These are phyloP conservation scores for Rhagoletis pomonella DNA, from an alignment of 1,140 invertebrate species.

Conservation along the genomic window DNA sequence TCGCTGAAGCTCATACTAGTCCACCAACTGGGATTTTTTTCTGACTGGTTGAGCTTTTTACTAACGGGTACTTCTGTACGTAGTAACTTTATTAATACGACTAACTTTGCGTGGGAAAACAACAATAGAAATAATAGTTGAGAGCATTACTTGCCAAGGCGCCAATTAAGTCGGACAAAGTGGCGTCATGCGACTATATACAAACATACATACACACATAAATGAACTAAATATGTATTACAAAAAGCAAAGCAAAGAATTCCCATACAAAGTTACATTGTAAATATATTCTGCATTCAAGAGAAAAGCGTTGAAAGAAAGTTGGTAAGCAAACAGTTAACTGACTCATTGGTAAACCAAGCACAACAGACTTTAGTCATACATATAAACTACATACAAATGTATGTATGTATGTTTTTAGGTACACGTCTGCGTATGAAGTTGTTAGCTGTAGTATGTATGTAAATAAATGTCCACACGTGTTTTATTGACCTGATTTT, in stretches of 20 bases:
- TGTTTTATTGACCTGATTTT: background rate
- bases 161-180: background rate
- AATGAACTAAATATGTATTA: background rate
- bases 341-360: background rate
- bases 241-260: background rate
- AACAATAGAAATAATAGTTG: background rate
- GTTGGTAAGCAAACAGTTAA: background rate
- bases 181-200: background rate
- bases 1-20: too few relatives aligned
- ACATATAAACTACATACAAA: too few relatives aligned
- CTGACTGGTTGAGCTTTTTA: too few relatives aligned
- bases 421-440: background rate
- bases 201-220: background rate
- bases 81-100: background rate
- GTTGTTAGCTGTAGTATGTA: background rate
- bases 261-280: background rate
- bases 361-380: background rate
- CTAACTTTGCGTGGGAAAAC: background rate
- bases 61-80: too few relatives aligned
- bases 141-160: background rate
- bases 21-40: too few relatives aligned
- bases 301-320: conserved; percentile 8
- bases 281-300: background rate
- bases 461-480: too few relatives aligned
- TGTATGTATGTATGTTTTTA: background rate